Evolutionary conservation across 2,888 invertebrate genomes (phyloP), one percentile per base, ranked within the genome.

Genomic region (Coelopa pilipes): DNA sequence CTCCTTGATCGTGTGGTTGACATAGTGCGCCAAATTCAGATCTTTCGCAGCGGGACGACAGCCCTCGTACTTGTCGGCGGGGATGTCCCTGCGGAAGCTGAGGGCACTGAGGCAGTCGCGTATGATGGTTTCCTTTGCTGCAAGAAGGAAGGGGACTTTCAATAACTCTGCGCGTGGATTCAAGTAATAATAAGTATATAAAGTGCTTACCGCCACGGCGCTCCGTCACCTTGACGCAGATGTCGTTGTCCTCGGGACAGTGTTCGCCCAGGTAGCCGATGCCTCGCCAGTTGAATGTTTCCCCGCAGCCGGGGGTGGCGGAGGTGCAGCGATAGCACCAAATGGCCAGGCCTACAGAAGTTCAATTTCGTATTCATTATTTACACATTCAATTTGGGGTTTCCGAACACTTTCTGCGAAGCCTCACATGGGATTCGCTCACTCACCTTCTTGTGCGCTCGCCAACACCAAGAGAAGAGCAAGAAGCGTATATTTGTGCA

Each of bases 311-410:
- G 21, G 96, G 96, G 69, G 94, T 94, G 10, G 95, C 95, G 10
- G 95, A 93, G 19, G 94, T 94, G 85, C 97, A 97, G 83, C 93
- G 92, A 82, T 96, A 97, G 86, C 97, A 97, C 92, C 95, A 95
- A 82, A 96, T 89, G 55, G 92, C 90, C 65, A 89, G 83, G 80
- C 90, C 93, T 92, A 73, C n/a, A n/a, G 19, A 10, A 11, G 50
- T 1, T 15, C 1, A 4, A 60, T 7, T 12, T 24, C 62, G n/a
- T 24, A 13, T 17, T 3, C 11, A 24, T 34, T 13, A 45, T 55
- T 55, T 53, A 9, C 45, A 13, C 19, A 11, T 13, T 34, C 19
- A 59, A 70, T 19, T 34, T 12, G 1, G 15, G 15, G 7, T 3
- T 50, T 67, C 9, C 34, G 4, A 34, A 4, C 34, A 34, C 34